A percentile compares a stretch with the other conserved stretches of the same genome.
phyloP scores from a whole-genome alignment of 2,113 vertebrate genomes.

The Sorex araneus region DNA sequence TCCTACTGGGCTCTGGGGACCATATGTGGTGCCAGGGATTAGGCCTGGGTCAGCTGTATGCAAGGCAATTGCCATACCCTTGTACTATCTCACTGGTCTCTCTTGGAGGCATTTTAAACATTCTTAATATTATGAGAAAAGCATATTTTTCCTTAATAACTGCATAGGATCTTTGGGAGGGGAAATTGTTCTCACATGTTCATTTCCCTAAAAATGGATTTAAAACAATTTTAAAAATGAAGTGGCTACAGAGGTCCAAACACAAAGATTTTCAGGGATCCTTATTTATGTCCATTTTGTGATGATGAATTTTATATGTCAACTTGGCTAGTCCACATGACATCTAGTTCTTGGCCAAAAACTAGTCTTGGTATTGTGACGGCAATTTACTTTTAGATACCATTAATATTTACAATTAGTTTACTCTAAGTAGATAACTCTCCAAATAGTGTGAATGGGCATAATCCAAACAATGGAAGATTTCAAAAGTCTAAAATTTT shows the following conservation, averaged over 20 bases:
- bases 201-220: not conserved
- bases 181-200: not conserved
- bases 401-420: not conserved
- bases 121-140: slow-evolving; percentile 36
- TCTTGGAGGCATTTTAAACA: slow-evolving; percentile 1
- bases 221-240: slow-evolving; percentile 3
- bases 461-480: not conserved
- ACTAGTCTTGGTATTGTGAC: not conserved
- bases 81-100: too few species aligned
- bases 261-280: not conserved
- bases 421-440: not conserved
- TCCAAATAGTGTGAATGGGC: not conserved
- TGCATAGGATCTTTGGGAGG: too few species aligned
- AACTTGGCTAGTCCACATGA: not conserved
- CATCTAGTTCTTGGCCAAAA: not conserved
- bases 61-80: too few species aligned
- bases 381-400: not conserved
- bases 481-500: not conserved
- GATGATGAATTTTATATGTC: not conserved
- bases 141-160: slow-evolving; percentile 13
- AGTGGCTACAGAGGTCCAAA: not conserved
- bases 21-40: too few species aligned
- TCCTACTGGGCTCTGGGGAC: too few species aligned
- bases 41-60: too few species aligned
- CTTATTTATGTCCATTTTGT: not conserved